Evolutionary conservation across 2,888 invertebrate species (phyloP), one percentile per base, ranked within the genome.

Genomic region (Brachyopa scutellaris): DNA sequence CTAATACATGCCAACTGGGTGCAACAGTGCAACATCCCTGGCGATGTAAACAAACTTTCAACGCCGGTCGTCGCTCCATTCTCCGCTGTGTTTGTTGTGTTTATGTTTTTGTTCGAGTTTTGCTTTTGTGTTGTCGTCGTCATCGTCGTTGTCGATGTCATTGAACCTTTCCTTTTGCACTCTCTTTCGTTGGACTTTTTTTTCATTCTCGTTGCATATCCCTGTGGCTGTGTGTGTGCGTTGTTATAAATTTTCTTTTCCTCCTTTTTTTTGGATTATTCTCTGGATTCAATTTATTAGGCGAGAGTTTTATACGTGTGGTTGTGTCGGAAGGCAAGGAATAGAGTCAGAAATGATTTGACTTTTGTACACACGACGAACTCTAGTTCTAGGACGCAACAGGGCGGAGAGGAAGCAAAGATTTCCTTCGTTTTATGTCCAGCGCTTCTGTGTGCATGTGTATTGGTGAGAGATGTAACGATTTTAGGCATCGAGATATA

Each of bases 81-180:
- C 73, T 31, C 36, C 45, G 64, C 66, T 80, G 59, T 66, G 38
- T 67, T 69, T 45, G 70, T 73, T 82, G 55, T 82, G 72, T 76
- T 82, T 84, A 73, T 84, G 72, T 84, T 82, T 74, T 84, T 82
- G 82, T 84, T 80, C 59, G 76, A 80, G 67, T 84, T 82, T 66
- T 77, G 82, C 67, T 70, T 84, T 76, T 87, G 86, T 87, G 62
- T 80, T 15, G 62, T 74, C 53, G 76, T 59, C 62, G 80, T 59
- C 51, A 23, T 36, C 29, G 45, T 33, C 17, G 26, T 21, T 7
- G 40, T 17, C 29, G 36, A 49, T 82, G 82, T 82, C 82, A 77
- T 77, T 82, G 82, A 82, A 82, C 82, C 70, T 70, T 77, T 59
- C 82, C 61, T 77, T 72, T 77, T 55, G 45, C 66, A 72, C 77